phyloP scores from a whole-genome alignment of 2,888 invertebrate species.

The Drosophila nr. perissopoda region DNA sequence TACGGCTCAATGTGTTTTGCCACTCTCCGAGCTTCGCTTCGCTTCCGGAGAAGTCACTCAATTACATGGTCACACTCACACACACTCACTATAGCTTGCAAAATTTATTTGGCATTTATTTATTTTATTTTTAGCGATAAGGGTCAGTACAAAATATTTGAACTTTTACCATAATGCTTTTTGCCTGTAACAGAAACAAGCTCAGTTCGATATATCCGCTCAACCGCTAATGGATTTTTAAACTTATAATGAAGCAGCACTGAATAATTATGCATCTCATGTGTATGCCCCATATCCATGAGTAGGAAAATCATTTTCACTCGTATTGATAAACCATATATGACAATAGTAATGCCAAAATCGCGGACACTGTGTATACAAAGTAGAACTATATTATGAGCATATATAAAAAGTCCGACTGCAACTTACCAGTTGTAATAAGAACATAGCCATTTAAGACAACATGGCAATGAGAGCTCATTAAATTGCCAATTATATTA shows the following conservation, averaged over 20 bases:
- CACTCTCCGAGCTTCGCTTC: slow-evolving; percentile 31
- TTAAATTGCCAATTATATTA: slow-evolving; percentile 24
- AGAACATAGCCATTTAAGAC: slow-evolving; percentile 31
- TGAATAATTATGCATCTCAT: slow-evolving; percentile 49
- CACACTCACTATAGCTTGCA: slow-evolving; percentile 12
- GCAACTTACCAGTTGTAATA: slow-evolving; percentile 18
- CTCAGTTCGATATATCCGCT: slow-evolving; percentile 34
- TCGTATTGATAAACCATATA: neutral
- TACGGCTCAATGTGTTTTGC: slow-evolving; percentile 43
- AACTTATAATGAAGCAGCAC: slow-evolving; percentile 51
- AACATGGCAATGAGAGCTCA: slow-evolving; percentile 19
- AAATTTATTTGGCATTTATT: slow-evolving; percentile 63
- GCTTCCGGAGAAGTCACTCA: slow-evolving; percentile 24
- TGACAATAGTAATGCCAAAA: slow-evolving; percentile 5
- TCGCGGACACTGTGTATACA: slow-evolving; percentile 6
- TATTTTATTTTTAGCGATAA: slow-evolving; percentile 60
- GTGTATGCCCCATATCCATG: slow-evolving; percentile 1
- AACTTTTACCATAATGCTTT: slow-evolving; percentile 65
- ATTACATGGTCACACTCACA: neutral
- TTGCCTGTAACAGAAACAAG: slow-evolving; percentile 18
- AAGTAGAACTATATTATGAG: no score
- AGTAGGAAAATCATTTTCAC: neutral
- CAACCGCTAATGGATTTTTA: slow-evolving; percentile 34
- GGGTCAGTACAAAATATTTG: slow-evolving; percentile 34
- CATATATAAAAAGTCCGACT: neutral